phyloP scores from a whole-genome alignment of 2,888 invertebrate species.

The Formica aserva region DNA sequence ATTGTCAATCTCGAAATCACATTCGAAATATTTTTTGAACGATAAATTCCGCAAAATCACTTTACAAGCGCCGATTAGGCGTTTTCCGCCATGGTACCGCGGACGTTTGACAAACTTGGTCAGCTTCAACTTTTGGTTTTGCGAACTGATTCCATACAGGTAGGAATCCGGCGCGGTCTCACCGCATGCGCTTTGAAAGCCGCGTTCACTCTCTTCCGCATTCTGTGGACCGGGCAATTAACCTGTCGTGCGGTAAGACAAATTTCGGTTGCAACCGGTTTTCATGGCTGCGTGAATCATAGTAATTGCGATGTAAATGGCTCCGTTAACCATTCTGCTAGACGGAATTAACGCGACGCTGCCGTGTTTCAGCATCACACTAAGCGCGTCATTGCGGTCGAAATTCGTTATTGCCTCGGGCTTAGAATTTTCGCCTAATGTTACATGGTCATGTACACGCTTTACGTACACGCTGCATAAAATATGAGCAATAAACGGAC shows the following conservation, averaged over 20 bases:
- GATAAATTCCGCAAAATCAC: not conserved
- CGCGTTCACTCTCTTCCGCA: constrained; percentile 23
- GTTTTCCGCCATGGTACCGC: not conserved
- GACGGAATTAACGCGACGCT: constrained; percentile 15
- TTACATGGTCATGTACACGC: not conserved
- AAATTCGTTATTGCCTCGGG: constrained; percentile 42
- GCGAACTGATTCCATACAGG: not conserved
- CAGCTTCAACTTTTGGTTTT: not conserved
- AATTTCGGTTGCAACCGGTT: constrained; percentile 32
- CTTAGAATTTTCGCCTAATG: constrained; percentile 3
- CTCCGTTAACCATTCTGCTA: constrained; percentile 44
- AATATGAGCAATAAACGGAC: not conserved
- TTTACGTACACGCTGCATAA: not conserved
- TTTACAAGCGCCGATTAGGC: not conserved
- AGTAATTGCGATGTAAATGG: constrained; percentile 51
- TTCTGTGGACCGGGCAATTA: constrained; percentile 44
- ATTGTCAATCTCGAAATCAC: not conserved
- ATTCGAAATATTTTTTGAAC: not conserved
- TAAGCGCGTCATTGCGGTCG: constrained; percentile 20
- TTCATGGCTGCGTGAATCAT: constrained; percentile 44
- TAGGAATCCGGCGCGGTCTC: constrained; percentile 2
- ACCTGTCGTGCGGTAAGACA: constrained; percentile 25
- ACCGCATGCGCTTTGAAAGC: constrained; percentile 19
- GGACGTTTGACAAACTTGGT: not conserved
- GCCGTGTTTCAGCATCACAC: not conserved